Evolutionary conservation across 2,797 vertebrate species (phyloP).

Genomic region (Prunella strophiata): DNA sequence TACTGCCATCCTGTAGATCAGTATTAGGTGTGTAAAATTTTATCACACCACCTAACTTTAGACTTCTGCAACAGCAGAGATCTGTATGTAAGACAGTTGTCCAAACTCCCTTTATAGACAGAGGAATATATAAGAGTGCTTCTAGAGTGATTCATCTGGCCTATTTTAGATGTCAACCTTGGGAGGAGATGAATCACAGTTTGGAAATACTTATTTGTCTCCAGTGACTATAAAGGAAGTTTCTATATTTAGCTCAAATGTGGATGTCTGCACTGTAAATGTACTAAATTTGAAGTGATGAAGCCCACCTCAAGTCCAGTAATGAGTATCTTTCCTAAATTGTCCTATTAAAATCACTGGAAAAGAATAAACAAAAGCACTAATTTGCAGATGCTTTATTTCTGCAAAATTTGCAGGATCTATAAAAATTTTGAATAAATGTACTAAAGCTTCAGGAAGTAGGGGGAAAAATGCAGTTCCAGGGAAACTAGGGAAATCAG

Average conservation of each 20-base stretch:
- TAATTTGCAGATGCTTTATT: not conserved
- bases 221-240: not conserved
- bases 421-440: slow-evolving; percentile 3
- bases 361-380: not conserved
- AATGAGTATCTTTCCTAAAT: not conserved
- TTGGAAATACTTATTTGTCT: slow-evolving; percentile 18
- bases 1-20: not conserved
- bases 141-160: not conserved
- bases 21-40: not conserved
- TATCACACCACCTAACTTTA: not conserved
- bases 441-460: not conserved
- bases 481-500: not conserved
- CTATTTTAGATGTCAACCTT: slow-evolving; percentile 15
- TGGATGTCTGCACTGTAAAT: not conserved
- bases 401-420: not conserved
- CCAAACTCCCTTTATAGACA: not conserved
- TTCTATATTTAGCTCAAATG: slow-evolving; percentile 5
- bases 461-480: not conserved
- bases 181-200: slow-evolving; percentile 30
- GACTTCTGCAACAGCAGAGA: not conserved
- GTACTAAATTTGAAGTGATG: not conserved
- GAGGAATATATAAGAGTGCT: not conserved
- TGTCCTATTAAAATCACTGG: not conserved
- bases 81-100: not conserved
- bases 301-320: not conserved